Conservation (phyloP, 1,140 invertebrate species). For the Micrasema longulum region DNA sequence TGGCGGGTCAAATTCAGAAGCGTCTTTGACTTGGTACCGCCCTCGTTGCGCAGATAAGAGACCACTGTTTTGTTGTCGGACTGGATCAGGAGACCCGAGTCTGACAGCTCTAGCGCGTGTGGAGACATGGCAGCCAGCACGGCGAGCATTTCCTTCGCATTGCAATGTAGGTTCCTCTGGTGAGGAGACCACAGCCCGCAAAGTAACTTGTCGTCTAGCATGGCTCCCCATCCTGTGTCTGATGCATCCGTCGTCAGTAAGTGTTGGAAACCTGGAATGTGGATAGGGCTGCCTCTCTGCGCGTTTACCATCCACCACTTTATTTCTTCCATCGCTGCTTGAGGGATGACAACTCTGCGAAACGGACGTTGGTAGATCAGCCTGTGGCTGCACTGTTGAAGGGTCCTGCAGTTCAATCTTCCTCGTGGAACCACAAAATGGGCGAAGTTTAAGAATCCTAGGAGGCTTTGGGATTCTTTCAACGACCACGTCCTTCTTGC, state of each 20-base stretch:
- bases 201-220: conserved; percentile 41
- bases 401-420: background rate
- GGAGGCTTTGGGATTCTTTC: background rate
- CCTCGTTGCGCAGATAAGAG: conserved; percentile 55
- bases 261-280: background rate
- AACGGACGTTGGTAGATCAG: too few relatives aligned
- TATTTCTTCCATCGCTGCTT: background rate
- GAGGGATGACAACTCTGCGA: background rate
- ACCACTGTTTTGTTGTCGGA: conserved; percentile 55
- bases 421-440: background rate
- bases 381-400: background rate
- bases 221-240: conserved; percentile 54
- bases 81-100: conserved; percentile 50
- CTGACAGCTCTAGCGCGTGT: conserved; percentile 22
- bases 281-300: background rate
- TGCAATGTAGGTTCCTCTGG: conserved; percentile 53
- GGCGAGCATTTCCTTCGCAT: conserved; percentile 55
- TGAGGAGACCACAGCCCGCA: conserved; percentile 46
- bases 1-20: conserved; percentile 56
- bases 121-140: conserved; percentile 39
- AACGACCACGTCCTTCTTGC: background rate
- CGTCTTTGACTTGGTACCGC: conserved; percentile 56
- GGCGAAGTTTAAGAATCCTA: background rate
- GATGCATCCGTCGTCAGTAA: conserved; percentile 47
- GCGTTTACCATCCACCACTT: background rate